These are phyloP conservation scores for Macquaria ambigua DNA, from an alignment of 2,113 vertebrate species.

Conservation along the genomic window DNA sequence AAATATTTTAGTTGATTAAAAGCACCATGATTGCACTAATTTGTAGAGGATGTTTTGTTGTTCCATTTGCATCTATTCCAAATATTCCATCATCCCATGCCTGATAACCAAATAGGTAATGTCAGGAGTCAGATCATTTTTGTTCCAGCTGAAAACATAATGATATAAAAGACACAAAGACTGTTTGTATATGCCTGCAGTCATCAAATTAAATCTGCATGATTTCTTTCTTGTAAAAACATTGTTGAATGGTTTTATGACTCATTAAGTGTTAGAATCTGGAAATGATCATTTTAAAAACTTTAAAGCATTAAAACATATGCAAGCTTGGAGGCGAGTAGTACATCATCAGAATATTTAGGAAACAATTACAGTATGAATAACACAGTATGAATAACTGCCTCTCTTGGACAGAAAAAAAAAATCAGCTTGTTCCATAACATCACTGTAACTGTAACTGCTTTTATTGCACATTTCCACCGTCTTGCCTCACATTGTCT, in stretches of 20 bases:
- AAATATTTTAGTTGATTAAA: constrained; percentile 16
- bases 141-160: constrained; percentile 21
- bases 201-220: constrained; percentile 40
- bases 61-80: neutral
- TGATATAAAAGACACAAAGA: constrained; percentile 42
- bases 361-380: constrained; percentile 69
- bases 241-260: constrained; percentile 45
- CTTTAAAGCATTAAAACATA: constrained; percentile 35
- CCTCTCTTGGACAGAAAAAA: constrained; percentile 28
- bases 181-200: constrained; percentile 15
- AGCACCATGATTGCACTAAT: neutral
- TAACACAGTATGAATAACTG: constrained; percentile 41
- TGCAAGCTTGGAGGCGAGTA: constrained; percentile 27
- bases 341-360: constrained; percentile 39
- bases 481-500: constrained; percentile 48
- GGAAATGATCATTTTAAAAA: constrained; percentile 48
- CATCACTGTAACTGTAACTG: constrained; percentile 45
- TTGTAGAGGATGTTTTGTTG: neutral
- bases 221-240: constrained; percentile 46
- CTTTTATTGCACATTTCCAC: constrained; percentile 57
- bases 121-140: constrained; percentile 8
- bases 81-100: neutral
- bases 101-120: neutral
- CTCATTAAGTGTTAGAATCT: constrained; percentile 41
- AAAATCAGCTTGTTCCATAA: constrained; percentile 45